Conservation (phyloP, 2,888 invertebrate species). For the Nemotelus nigrinus region DNA sequence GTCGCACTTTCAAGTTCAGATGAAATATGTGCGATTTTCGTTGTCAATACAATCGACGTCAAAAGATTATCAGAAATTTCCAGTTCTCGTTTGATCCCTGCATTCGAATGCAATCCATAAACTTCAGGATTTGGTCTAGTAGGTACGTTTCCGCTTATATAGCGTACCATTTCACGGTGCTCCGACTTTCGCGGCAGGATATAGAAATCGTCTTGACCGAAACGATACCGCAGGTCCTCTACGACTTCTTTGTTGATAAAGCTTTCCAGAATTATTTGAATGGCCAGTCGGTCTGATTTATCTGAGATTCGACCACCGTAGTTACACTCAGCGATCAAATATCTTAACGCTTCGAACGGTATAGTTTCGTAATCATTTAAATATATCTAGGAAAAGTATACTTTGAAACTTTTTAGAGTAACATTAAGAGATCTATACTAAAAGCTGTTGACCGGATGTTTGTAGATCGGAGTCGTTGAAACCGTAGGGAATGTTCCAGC, state of each 20-base stretch:
- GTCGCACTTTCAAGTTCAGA: conserved; percentile 73
- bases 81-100: conserved; percentile 87
- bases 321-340: conserved; percentile 91
- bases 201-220: conserved; percentile 76
- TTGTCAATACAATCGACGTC: conserved; percentile 77
- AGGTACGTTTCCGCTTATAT: conserved; percentile 79
- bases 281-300: conserved; percentile 86
- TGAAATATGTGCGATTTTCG: conserved; percentile 69
- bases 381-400: conserved; percentile 69
- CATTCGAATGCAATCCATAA: conserved; percentile 89
- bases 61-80: conserved; percentile 78
- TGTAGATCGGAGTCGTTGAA: conserved; percentile 88
- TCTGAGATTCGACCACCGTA: conserved; percentile 92
- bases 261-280: conserved; percentile 79
- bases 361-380: conserved; percentile 79
- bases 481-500: conserved; percentile 91
- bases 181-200: conserved; percentile 76
- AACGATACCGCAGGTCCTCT: conserved; percentile 69
- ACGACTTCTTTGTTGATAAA: conserved; percentile 77
- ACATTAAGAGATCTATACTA: conserved; percentile 54
- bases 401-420: neutral
- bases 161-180: conserved; percentile 78
- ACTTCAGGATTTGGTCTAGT: conserved; percentile 84
- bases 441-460: conserved; percentile 85
- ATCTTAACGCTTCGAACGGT: conserved; percentile 85